Evolutionary conservation across 2,797 vertebrate genomes (phyloP), one percentile per base, ranked within the genome.

Genomic region (Falco biarmicus): DNA sequence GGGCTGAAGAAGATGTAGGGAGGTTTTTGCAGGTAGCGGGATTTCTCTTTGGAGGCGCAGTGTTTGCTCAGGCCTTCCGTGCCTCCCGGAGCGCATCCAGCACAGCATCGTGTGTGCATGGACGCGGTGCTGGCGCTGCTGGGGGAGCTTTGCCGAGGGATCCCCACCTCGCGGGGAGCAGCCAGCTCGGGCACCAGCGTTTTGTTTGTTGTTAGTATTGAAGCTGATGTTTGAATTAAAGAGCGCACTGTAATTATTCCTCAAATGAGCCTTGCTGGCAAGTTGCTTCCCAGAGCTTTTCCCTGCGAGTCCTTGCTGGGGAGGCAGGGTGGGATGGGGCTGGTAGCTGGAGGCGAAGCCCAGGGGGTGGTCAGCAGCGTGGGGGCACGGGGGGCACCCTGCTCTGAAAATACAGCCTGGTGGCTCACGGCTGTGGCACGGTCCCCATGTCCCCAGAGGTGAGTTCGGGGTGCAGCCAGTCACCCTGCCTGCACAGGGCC

Each of bases 1-100:
- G 93, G 66, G 76, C 95, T 94, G 95, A 10, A 73, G 93, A 57
- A 90, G 84, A 45, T 37, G 65, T 9, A 14, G 65, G 28, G 96
- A 59, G 89, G 18, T 90, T 96, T 81, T 71, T 31, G 54, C 95
- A 97, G 97, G 97, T 96, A 90, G 86, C 90, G 50, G 88, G 53
- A 0, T 76, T 59, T 89, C 81, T 94, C 84, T 81, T 39, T 6
- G 61, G 64, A 79, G 80, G 7, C 6, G 5, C 74, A 41, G 60
- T 0, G 1, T 80, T 87, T 80, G 25, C 20, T 86, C 47, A 61
- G 96, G 93, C 81, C 95, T 92, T 69, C 50, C 51, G 64, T 83
- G 86, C 21, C 37, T 84, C 76, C 68, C 15, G 28, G 73, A 81
- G 80, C 6, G 16, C 81, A 28, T 84, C 79, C 94, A 61, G 83